phyloP scores from a whole-genome alignment of 2,113 vertebrate genomes.

The Hystrix cristata region DNA sequence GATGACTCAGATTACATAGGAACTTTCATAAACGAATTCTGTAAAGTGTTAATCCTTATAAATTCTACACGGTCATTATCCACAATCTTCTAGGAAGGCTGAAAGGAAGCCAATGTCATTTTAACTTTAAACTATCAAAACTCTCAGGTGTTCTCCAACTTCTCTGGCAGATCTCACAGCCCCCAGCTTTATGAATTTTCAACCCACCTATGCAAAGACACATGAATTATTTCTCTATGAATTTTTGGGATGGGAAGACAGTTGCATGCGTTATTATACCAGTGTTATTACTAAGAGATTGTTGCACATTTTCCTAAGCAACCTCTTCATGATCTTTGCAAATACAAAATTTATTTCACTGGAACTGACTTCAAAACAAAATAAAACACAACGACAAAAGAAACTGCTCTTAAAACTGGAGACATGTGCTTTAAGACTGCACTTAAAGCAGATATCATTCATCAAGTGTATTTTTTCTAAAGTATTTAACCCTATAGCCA shows the following conservation, averaged over 20 bases:
- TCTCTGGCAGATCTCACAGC: background rate
- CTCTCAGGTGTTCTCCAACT: background rate
- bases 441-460: background rate
- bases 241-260: background rate
- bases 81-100: background rate
- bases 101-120: background rate
- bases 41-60: background rate
- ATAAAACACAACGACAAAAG: background rate
- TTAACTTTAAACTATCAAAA: background rate
- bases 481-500: background rate
- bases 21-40: background rate
- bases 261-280: background rate
- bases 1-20: background rate
- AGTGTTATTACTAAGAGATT: background rate
- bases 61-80: background rate
- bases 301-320: background rate
- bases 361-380: background rate
- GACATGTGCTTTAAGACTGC: background rate
- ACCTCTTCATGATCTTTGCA: background rate
- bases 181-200: background rate
- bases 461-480: background rate
- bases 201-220: rapidly evolving
- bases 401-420: background rate
- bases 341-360: background rate
- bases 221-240: background rate